These are phyloP conservation scores for Engystomops pustulosus DNA, from an alignment of 2,113 vertebrate genomes.

Conservation along the genomic window DNA sequence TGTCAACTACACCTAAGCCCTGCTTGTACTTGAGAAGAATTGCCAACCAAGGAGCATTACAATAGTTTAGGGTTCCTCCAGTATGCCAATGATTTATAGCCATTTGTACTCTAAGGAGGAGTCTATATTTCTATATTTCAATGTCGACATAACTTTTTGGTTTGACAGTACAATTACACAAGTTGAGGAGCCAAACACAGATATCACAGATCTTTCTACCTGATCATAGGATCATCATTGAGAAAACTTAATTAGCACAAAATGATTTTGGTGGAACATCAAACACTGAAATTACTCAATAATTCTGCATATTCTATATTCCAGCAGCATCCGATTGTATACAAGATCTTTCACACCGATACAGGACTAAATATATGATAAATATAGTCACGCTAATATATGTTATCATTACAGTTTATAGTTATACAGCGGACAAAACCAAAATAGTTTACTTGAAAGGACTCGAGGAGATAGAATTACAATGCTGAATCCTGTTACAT, in stretches of 20 bases:
- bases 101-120: too few species aligned
- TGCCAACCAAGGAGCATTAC: too few species aligned
- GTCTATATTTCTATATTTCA: too few species aligned
- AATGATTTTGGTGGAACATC: not conserved
- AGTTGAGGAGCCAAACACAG: too few species aligned
- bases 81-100: too few species aligned
- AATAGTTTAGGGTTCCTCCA: too few species aligned
- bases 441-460: constrained; percentile 42
- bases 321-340: not conserved
- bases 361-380: not conserved
- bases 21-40: too few species aligned
- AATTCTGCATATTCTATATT: not conserved
- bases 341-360: not conserved
- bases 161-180: too few species aligned
- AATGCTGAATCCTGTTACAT: constrained; percentile 25
- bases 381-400: not conserved
- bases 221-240: too few species aligned
- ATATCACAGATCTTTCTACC: too few species aligned
- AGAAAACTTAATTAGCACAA: not conserved
- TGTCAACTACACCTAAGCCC: too few species aligned
- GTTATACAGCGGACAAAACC: not conserved
- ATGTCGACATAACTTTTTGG: too few species aligned
- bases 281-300: not conserved
- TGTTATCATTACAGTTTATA: constrained; percentile 8
- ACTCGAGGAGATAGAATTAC: constrained; percentile 34